phyloP scores from a whole-genome alignment of 2,113 vertebrate genomes.

The Bubalus kerabau region DNA sequence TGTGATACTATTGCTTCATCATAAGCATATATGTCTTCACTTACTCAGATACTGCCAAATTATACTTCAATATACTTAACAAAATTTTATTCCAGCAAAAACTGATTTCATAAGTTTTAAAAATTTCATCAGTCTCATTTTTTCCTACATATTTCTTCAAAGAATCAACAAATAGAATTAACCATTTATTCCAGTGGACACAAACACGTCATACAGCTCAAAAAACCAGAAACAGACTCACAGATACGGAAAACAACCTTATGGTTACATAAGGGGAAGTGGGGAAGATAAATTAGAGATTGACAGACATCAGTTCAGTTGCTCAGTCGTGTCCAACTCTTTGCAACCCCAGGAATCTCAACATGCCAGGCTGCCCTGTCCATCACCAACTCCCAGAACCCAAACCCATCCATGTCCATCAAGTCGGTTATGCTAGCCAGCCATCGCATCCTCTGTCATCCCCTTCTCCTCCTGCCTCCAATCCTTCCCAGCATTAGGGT shows the following conservation, averaged over 20 bases:
- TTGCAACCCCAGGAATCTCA: too few species aligned
- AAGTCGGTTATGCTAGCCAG: too few species aligned
- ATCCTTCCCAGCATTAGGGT: too few species aligned
- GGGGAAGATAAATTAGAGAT: neutral
- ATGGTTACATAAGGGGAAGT: neutral
- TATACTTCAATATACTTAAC: neutral
- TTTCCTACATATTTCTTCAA: neutral
- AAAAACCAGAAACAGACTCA: neutral
- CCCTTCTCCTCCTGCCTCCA: too few species aligned
- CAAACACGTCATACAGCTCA: neutral
- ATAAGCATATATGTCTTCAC: neutral
- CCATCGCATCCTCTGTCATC: too few species aligned
- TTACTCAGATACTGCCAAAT: neutral
- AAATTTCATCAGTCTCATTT: neutral
- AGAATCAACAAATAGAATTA: neutral
- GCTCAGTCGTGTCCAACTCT: too few species aligned
- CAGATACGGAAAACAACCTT: neutral
- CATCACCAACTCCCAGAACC: too few species aligned
- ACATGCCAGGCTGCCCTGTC: too few species aligned
- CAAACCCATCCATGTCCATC: too few species aligned
- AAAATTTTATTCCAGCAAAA: neutral
- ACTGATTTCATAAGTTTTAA: neutral
- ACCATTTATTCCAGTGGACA: neutral
- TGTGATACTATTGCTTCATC: neutral
- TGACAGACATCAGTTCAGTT: too few species aligned